phyloP scores from a whole-genome alignment of 2,797 vertebrate species.

The Poeciliopsis turneri region DNA sequence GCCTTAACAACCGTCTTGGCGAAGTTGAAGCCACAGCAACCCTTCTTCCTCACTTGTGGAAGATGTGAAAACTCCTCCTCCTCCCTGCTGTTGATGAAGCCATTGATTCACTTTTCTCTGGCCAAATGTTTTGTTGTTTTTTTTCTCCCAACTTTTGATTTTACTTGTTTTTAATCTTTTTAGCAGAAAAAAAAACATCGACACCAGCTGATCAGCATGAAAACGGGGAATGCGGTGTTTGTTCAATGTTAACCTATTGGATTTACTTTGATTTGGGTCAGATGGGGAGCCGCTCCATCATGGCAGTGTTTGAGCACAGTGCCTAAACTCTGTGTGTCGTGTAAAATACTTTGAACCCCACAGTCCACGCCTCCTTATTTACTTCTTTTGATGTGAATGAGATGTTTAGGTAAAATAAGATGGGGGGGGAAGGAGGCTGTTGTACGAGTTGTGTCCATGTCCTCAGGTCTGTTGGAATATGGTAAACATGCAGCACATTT shows the following conservation, averaged over 20 bases:
- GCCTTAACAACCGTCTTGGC: slow-evolving; percentile 78
- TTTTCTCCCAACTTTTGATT: slow-evolving; percentile 70
- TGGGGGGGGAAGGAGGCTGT: neutral
- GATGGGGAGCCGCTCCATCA: slow-evolving; percentile 34
- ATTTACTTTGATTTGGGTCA: neutral
- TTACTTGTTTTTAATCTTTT: slow-evolving; percentile 61
- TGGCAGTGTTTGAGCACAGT: slow-evolving; percentile 40
- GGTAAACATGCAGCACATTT: slow-evolving; percentile 36
- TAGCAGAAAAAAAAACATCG: slow-evolving; percentile 41
- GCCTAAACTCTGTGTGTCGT: slow-evolving; percentile 48
- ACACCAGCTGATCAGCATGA: slow-evolving; percentile 40
- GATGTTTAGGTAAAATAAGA: slow-evolving; percentile 28
- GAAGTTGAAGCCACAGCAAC: slow-evolving; percentile 51
- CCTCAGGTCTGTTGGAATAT: slow-evolving; percentile 47
- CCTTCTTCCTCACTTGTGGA: slow-evolving; percentile 28
- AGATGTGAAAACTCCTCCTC: slow-evolving; percentile 61
- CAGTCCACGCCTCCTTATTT: slow-evolving; percentile 18
- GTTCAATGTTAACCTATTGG: slow-evolving; percentile 2
- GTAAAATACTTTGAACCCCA: slow-evolving; percentile 40
- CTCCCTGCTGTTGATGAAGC: slow-evolving; percentile 62
- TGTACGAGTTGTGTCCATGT: slow-evolving; percentile 10
- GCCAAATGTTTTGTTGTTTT: slow-evolving; percentile 64
- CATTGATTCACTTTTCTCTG: slow-evolving; percentile 54
- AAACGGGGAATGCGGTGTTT: slow-evolving; percentile 24
- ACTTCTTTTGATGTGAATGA: slow-evolving; percentile 29